Conservation (phyloP, 2,888 invertebrate genomes). For the Danaus chrysippus region DNA sequence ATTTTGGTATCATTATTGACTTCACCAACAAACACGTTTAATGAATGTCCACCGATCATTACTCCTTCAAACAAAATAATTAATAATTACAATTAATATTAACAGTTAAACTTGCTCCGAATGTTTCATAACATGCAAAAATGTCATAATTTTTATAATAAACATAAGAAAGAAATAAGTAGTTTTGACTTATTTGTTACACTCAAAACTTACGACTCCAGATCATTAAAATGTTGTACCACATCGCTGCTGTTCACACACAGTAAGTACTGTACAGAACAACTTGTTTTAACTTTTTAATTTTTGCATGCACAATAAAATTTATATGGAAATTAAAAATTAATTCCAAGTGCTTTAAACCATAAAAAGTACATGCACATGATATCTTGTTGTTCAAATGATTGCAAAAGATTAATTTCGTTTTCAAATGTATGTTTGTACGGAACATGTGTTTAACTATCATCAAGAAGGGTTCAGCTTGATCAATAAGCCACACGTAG, state of each 20-base stretch:
- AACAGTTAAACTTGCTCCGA: too few species aligned
- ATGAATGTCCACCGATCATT: background rate
- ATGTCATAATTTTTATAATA: too few species aligned
- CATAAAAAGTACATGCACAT: background rate
- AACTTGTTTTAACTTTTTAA: background rate
- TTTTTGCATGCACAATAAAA: constrained; percentile 1
- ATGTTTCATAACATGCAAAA: too few species aligned
- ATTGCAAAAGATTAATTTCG: background rate
- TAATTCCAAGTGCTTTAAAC: background rate
- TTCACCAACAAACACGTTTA: background rate
- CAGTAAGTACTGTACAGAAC: background rate
- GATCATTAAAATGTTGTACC: background rate
- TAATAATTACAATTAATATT: too few species aligned
- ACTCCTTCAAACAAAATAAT: too few species aligned
- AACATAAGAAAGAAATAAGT: too few species aligned
- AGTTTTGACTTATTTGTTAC: too few species aligned
- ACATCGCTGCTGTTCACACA: background rate
- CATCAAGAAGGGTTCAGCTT: too few species aligned
- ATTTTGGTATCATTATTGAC: background rate
- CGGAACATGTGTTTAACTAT: too few species aligned
- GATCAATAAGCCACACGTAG: too few species aligned
- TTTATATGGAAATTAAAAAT: background rate
- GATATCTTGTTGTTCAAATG: background rate
- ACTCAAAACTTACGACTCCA: too few species aligned
- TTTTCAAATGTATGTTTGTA: too few species aligned